Evolutionary conservation across 2,797 vertebrate species (phyloP).

Genomic region (Prionace glauca): DNA sequence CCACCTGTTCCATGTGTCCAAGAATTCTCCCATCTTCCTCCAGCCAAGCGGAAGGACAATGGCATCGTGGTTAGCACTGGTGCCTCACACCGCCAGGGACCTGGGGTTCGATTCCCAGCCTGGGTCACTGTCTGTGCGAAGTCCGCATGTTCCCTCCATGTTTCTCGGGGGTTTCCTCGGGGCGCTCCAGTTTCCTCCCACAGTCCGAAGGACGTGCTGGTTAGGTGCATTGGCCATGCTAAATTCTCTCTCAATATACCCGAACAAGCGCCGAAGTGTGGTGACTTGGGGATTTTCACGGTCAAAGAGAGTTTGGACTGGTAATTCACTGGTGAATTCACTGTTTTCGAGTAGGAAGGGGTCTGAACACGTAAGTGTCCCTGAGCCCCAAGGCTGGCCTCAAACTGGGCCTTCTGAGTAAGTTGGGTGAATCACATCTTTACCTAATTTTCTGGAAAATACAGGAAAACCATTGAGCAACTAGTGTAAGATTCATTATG

Average conservation of each 20-base stretch:
- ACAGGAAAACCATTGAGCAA: neutral
- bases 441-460: neutral
- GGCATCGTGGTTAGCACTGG: no score
- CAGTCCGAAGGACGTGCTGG: no score
- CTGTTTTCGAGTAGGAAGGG: neutral
- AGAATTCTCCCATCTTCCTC: neutral
- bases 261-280: neutral
- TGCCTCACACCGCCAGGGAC: no score
- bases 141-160: no score
- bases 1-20: neutral
- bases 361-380: neutral
- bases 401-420: neutral
- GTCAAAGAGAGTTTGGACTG: neutral
- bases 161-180: no score
- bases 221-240: no score
- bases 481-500: neutral
- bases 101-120: no score
- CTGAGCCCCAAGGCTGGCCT: neutral
- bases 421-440: neutral
- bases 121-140: no score
- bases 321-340: neutral
- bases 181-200: no score
- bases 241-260: no score
- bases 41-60: neutral
- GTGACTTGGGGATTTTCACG: no score